These are phyloP conservation scores for Neotoxoptera formosana DNA, from an alignment of 1,140 invertebrate genomes.

Conservation along the genomic window DNA sequence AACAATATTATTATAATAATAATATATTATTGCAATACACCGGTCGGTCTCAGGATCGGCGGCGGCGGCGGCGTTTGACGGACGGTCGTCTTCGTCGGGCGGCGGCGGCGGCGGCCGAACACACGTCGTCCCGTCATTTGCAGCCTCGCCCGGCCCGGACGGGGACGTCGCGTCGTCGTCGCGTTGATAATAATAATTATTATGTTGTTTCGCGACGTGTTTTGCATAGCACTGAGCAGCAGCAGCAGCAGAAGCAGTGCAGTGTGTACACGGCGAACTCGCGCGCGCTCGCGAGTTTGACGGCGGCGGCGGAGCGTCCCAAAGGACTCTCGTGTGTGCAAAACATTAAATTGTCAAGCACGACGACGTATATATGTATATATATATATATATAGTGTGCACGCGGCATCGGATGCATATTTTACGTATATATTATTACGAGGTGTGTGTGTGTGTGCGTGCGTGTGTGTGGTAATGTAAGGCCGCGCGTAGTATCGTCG, in stretches of 20 bases:
- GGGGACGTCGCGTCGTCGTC: too few species aligned
- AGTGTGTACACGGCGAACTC: too few species aligned
- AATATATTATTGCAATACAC: neutral
- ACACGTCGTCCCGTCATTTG: neutral
- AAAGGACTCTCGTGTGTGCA: neutral
- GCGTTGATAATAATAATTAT: conserved; percentile 20
- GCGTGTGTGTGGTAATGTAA: neutral
- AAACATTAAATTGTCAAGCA: conserved; percentile 33
- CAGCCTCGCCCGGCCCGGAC: neutral
- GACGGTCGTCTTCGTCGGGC: neutral
- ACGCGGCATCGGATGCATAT: neutral
- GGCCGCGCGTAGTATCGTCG: too few species aligned
- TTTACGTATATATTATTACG: neutral
- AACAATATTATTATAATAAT: neutral
- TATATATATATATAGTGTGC: neutral
- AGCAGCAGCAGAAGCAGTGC: too few species aligned
- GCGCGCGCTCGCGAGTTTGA: neutral
- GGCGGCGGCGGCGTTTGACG: neutral
- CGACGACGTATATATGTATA: neutral
- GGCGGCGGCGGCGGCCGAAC: neutral
- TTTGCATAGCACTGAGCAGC: conserved; percentile 14
- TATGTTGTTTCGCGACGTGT: conserved; percentile 23
- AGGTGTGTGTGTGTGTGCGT: neutral
- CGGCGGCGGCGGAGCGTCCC: neutral
- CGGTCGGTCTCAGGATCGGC: neutral